Base-by-base conservation (phyloP, 1,140 invertebrate genomes). In the Pomacea maculata region DNA sequence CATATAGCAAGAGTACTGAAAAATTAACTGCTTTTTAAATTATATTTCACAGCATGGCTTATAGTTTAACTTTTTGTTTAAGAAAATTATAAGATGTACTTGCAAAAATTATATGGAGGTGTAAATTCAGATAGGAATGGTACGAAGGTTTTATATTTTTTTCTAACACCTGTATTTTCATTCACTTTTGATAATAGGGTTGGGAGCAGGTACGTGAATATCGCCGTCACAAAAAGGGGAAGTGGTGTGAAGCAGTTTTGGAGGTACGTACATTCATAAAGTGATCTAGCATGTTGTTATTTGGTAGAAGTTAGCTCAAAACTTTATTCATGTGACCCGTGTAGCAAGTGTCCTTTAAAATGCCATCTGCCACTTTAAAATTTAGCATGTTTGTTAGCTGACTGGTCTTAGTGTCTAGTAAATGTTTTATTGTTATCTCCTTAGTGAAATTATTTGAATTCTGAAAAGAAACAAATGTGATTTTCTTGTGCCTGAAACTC, bases 221-320 rank as follows among this genome's bases (percentile, higher is more conserved):
- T 65, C 65, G 21, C 1, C 67, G 77, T 11, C 29, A 80, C 15
- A 87, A 84, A 81, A 86, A 86, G 63, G 82, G 95, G 85, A 88
- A 93, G n/a, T 97, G 95, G 95, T 96, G 95, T 89, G 93, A 94
- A 89, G 87, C 96, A 10, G 94, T 93, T 17, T 93, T 96, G 70
- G 92, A 92, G 85, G 94, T 95, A 91, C 90, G 91, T 82, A 25
- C 17, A 61, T 72, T 55, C 12, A 57, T 55, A 14, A 45, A 45
- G 34, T 45, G 71, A 29, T 57, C 11, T 19, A 57, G 45, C 3
- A 1, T 76, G 29, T 34, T 45, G 1, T 72, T 74, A 45, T 12
- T 29, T 34, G 21, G 11, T 61, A 17, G 15, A 4, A 11, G 14
- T 57, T 9, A 57, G 55, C 14, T 57, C 57, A 14, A 61, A 1